Evolutionary conservation across 2,888 invertebrate species (phyloP), one percentile per base, ranked within the genome.

Genomic region (Drosophila pegasa): DNA sequence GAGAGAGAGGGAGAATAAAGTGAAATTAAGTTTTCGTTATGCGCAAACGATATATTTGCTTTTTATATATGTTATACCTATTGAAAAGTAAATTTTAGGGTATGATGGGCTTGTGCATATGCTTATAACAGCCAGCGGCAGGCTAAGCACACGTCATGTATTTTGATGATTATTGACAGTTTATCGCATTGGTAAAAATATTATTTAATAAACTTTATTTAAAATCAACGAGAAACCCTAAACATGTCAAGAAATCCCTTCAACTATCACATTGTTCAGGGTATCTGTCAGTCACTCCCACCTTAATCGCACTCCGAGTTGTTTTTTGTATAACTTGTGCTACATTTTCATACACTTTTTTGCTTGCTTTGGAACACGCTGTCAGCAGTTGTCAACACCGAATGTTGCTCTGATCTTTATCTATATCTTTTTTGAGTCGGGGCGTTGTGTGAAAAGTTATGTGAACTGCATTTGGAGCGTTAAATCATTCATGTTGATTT

Each of bases 401-500:
- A 68, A 60, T 74, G 87, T 58, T 72, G 71, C 61, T 50, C 55
- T 22, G 31, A 35, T 52, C 38, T 27, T 22, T 57, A 20, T 41
- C 14, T 33, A 38, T 47, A 31, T 31, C 31, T 31, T 16, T 63
- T 50, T 61, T 55, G 43, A 27, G 51, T 43, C 27, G 47, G 69
- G 48, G 65, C 40, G 71, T 48, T 58, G 57, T 65, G 68, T 41
- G 64, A 71, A 69, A 67, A 59, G 78, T 87, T 87, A 82, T 82
- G 73, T 73, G 57, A 63, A 67, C 63, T 80, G 84, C 84, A 87
- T 83, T 83, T 87, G 87, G 56, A 71, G 75, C 80, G 78, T 86
- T 88, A 88, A 88, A 88, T 88, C 86, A 88, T 86, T 86, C 82
- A 78, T 84, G 86, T 84, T 81, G 88, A 88, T 88, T 88, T 88